phyloP scores from a whole-genome alignment of 2,113 vertebrate species.

The Penelope pileata region DNA sequence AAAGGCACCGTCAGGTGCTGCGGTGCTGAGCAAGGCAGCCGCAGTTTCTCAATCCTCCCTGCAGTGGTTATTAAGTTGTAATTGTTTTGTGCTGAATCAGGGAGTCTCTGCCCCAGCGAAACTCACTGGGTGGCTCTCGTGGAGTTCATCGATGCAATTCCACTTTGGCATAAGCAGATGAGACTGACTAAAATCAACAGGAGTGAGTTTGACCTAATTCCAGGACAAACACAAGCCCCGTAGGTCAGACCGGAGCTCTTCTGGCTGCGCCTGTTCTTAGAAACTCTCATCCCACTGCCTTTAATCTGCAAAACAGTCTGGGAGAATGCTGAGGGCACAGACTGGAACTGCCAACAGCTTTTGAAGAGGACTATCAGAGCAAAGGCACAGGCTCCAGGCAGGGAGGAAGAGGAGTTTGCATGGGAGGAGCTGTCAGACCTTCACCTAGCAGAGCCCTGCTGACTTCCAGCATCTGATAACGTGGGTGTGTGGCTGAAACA shows the following conservation, averaged over 20 bases:
- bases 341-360: not conserved
- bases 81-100: constrained; percentile 58
- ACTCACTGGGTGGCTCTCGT: constrained; percentile 36
- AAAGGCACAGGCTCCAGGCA: not conserved
- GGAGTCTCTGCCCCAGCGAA: constrained; percentile 39
- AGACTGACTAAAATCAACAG: not conserved
- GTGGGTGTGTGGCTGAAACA: not conserved
- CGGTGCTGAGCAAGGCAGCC: constrained; percentile 32
- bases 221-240: not conserved
- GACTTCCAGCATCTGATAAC: not conserved
- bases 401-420: not conserved
- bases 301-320: constrained; percentile 17
- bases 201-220: constrained; percentile 32
- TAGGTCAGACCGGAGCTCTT: constrained; percentile 3
- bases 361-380: not conserved
- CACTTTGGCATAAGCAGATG: not conserved
- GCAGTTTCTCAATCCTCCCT: constrained; percentile 52
- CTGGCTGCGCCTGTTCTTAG: not conserved
- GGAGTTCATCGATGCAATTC: constrained; percentile 39
- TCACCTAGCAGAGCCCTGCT: not conserved
- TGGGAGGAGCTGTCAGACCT: not conserved
- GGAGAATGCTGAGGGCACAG: not conserved
- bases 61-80: constrained; percentile 49
- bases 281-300: not conserved
- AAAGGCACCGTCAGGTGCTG: not conserved